These are phyloP conservation scores for Lasioglossum zephyrum DNA, from an alignment of 2,888 invertebrate species.

Conservation along the genomic window DNA sequence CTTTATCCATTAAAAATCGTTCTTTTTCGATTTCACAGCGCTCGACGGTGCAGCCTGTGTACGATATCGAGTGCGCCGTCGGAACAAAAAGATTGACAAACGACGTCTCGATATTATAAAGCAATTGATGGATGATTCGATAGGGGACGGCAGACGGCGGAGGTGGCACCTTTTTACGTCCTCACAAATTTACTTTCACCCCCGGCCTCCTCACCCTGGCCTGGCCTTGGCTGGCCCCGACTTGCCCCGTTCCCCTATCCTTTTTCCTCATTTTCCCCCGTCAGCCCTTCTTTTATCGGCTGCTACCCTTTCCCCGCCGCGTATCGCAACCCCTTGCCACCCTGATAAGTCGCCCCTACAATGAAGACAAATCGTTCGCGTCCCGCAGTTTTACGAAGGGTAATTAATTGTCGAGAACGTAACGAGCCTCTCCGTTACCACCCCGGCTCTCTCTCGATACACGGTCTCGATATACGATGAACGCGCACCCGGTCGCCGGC, in stretches of 20 bases:
- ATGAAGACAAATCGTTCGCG: constrained; percentile 81
- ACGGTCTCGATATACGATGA: constrained; percentile 13
- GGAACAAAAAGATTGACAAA: constrained; percentile 71
- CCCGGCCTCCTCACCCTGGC: not conserved
- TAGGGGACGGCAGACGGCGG: constrained; percentile 43
- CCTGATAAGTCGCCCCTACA: constrained; percentile 77
- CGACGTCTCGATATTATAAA: constrained; percentile 77
- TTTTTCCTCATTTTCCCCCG: constrained; percentile 38
- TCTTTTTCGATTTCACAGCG: not conserved
- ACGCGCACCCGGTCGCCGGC: constrained; percentile 1
- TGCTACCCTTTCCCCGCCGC: constrained; percentile 39
- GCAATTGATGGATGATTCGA: constrained; percentile 78
- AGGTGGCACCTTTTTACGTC: constrained; percentile 32
- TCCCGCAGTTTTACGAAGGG: constrained; percentile 74
- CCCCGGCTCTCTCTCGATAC: constrained; percentile 20
- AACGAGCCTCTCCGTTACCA: constrained; percentile 48
- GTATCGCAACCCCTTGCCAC: constrained; percentile 54
- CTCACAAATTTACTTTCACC: constrained; percentile 35
- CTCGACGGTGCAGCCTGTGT: constrained; percentile 1
- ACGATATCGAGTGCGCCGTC: constrained; percentile 38
- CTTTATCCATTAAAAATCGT: not conserved
- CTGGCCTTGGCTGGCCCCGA: not conserved
- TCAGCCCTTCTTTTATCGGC: constrained; percentile 23
- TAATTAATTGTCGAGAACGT: constrained; percentile 77
- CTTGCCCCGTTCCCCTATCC: not conserved